phyloP scores from a whole-genome alignment of 2,113 vertebrate species.

The Madoqua kirkii region DNA sequence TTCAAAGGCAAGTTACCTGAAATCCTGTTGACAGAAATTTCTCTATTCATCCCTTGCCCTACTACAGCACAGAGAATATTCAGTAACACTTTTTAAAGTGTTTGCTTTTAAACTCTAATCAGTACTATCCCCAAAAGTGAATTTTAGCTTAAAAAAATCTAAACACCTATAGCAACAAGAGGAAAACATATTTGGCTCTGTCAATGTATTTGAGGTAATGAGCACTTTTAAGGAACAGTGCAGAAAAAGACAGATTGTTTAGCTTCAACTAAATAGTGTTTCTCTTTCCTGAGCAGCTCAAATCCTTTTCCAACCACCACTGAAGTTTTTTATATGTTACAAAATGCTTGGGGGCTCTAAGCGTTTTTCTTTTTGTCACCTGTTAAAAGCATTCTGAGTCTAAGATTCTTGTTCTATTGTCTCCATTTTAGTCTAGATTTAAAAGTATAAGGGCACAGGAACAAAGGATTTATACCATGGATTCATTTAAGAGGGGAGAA shows the following conservation, averaged over 20 bases:
- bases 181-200: not conserved
- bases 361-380: conserved; percentile 40
- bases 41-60: not conserved
- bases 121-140: not conserved
- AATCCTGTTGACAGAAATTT: not conserved
- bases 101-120: conserved; percentile 10
- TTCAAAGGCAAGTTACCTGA: not conserved
- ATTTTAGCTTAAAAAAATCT: not conserved
- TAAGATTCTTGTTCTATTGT: not conserved
- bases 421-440: not conserved
- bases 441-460: not conserved
- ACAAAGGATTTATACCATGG: not conserved
- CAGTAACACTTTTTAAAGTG: not conserved
- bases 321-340: not conserved
- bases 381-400: not conserved
- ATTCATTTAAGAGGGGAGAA: not conserved
- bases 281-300: not conserved
- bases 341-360: not conserved
- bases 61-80: not conserved
- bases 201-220: not conserved
- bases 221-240: not conserved
- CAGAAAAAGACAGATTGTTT: not conserved
- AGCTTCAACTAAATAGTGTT: not conserved
- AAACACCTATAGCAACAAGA: not conserved
- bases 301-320: not conserved